Base-by-base conservation (phyloP, 2,113 vertebrate genomes). In the Nesospiza acunhae region DNA sequence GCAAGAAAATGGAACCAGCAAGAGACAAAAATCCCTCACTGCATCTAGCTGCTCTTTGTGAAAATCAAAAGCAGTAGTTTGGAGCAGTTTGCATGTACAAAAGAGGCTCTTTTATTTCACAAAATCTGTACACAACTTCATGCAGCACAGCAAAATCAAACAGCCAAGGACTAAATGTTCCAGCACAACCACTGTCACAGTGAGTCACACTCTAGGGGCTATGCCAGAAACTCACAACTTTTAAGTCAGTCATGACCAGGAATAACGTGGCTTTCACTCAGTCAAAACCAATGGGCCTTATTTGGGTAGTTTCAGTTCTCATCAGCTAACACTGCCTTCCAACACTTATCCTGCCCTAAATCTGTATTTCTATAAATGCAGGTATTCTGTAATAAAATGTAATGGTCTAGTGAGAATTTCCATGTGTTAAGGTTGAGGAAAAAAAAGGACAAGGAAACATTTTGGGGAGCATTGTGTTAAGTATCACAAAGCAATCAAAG, bases 41-140 rank as follows among this genome's bases (percentile, higher is more conserved):
- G 13, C 49, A 83, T 13, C n/a, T 33, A 42, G 21, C 7, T 67
- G 6, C 2, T 72, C 39, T 67, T 68, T 10, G 26, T 31, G 24
- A 11, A 75, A 82, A 58, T 37, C 46, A 86, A 58, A 77, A 74
- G 24, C 35, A 44, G 30, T 37, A 33, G 4, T 39, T 87, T n/a
- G 17, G 41, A 88, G 39, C 12, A 73, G 37, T 3, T 18, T 22
- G 2, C 8, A 16, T 37, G 16, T 12, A 44, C 5, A 52, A 20
- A 70, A 67, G 15, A 49, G 10, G 9, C 0, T 0, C 0, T 2
- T 37, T 46, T 49, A 0, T 35, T 0, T 27, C 22, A 2, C 27
- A 76, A 76, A 82, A 66, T 20, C 35, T 82, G 4, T 19, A 17
- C 2, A 4, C 8, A 60, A 5, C 24, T 68, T 14, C 18, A 52